These are phyloP conservation scores for Ips typographus DNA, from an alignment of 1,140 invertebrate genomes.

Conservation along the genomic window DNA sequence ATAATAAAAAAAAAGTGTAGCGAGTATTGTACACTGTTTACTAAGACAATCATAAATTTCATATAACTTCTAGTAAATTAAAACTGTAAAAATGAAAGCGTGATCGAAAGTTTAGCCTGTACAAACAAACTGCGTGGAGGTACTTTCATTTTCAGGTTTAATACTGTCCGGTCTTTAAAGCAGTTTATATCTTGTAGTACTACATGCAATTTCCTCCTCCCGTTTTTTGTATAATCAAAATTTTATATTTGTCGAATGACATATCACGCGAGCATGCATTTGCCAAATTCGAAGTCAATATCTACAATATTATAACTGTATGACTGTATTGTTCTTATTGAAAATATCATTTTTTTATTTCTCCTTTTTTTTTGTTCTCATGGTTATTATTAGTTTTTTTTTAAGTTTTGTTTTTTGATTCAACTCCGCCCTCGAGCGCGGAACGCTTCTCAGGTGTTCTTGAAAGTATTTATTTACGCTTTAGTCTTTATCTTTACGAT, in stretches of 20 bases:
- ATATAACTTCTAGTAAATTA: conserved; percentile 21
- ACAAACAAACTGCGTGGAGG: conserved; percentile 31
- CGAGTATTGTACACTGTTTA: conserved; percentile 41
- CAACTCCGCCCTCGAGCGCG: not conserved
- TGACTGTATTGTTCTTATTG: conserved; percentile 40
- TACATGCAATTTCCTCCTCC: conserved; percentile 14
- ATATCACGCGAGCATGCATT: conserved; percentile 44
- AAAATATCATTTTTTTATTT: conserved; percentile 37
- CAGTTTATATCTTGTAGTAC: not conserved
- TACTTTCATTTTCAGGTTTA: conserved; percentile 28
- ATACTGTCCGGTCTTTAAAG: not conserved
- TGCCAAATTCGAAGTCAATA: conserved; percentile 54
- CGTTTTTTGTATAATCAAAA: conserved; percentile 38
- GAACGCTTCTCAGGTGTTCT: conserved; percentile 41
- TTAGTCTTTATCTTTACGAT: conserved; percentile 31
- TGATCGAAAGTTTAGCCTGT: conserved; percentile 37
- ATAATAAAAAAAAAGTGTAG: conserved; percentile 24
- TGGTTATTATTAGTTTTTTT: not conserved
- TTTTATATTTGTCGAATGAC: conserved; percentile 35
- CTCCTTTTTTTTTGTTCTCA: conserved; percentile 17
- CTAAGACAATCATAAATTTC: conserved; percentile 50
- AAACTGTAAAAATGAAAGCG: conserved; percentile 42
- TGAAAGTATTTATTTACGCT: conserved; percentile 8
- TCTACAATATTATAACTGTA: conserved; percentile 48
- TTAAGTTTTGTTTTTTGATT: conserved; percentile 12